Conservation (phyloP, 2,888 invertebrate genomes). For the Phyllotreta striolata region DNA sequence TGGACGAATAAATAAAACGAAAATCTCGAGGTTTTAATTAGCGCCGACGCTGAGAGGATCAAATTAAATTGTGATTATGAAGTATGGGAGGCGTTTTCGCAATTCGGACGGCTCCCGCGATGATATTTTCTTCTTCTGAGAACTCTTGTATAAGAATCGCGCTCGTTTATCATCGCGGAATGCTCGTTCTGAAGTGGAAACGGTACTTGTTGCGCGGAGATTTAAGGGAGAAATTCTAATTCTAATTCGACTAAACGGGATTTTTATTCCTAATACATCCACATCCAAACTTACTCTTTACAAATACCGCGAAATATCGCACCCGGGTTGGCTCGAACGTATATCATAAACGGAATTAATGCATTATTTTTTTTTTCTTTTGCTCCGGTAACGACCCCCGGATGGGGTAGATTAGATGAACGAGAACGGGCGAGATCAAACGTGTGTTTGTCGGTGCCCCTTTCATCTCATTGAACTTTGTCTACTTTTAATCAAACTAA, state of each 20-base stretch:
- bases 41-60: no score
- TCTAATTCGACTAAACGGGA: no score
- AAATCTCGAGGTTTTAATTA: no score
- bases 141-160: neutral
- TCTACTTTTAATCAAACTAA: slow-evolving; percentile 41
- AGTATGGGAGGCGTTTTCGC: slow-evolving; percentile 22
- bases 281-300: no score
- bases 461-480: slow-evolving; percentile 35
- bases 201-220: no score
- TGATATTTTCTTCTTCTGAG: slow-evolving; percentile 19
- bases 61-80: slow-evolving; percentile 12
- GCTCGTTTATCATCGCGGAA: no score
- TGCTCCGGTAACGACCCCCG: slow-evolving; percentile 26
- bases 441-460: slow-evolving; percentile 32
- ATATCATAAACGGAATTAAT: slow-evolving; percentile 34
- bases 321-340: no score
- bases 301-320: no score
- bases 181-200: no score
- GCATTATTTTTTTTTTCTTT: slow-evolving; percentile 25
- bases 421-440: slow-evolving; percentile 38
- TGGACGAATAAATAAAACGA: no score
- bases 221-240: no score
- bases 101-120: slow-evolving; percentile 9
- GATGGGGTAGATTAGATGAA: slow-evolving; percentile 38
- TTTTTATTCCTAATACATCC: no score